Evolutionary conservation across 2,797 vertebrate genomes (phyloP).

Genomic region (Micrastur ruficollis): DNA sequence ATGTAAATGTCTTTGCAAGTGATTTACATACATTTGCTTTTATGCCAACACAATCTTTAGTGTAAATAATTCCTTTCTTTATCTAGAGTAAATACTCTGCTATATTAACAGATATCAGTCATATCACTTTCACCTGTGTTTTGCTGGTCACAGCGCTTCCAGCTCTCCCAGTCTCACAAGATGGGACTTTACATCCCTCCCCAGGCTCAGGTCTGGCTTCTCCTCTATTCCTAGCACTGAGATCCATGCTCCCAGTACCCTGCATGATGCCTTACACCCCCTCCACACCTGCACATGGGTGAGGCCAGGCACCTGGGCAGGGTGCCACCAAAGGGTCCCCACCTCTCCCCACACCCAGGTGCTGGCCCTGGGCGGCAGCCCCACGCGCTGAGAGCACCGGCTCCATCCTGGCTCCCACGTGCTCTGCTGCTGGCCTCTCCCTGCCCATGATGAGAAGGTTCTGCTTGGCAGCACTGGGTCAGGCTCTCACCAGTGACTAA

Average conservation of each 20-base stretch:
- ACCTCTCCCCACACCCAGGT: background rate
- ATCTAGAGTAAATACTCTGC: background rate
- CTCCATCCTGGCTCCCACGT: background rate
- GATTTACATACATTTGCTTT: background rate
- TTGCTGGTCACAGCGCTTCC: background rate
- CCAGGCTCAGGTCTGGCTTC: background rate
- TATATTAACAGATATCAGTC: constrained; percentile 2
- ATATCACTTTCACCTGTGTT: background rate
- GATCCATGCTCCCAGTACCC: background rate
- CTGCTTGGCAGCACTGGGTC: background rate
- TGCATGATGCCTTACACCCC: background rate
- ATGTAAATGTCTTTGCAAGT: background rate
- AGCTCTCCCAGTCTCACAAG: background rate
- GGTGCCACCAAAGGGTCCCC: background rate
- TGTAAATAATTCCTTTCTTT: constrained; percentile 23
- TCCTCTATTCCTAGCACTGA: background rate
- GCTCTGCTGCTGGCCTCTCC: background rate
- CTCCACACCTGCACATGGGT: background rate
- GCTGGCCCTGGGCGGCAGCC: background rate
- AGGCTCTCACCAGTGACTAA: background rate
- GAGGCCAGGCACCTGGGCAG: background rate
- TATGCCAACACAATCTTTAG: background rate
- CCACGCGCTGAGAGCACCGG: background rate
- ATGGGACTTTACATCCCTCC: background rate
- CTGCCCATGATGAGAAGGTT: background rate